Conservation (phyloP, 1,140 invertebrate species). For the Atopsyche davidsoni region DNA sequence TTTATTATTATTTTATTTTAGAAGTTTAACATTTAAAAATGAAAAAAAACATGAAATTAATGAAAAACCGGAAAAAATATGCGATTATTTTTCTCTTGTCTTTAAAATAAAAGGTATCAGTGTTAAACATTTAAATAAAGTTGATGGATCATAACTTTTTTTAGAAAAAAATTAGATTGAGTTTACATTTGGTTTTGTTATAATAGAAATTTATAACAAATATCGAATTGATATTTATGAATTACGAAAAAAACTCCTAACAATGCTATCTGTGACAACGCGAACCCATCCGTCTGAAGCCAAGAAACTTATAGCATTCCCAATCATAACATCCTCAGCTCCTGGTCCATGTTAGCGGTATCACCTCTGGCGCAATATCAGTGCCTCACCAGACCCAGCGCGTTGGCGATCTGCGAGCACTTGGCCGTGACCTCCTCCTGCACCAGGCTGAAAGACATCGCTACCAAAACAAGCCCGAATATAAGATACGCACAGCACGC, state of each 20-base stretch:
- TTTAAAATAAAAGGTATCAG: too few species aligned
- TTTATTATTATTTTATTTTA: too few species aligned
- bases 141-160: too few species aligned
- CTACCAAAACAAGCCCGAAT: conserved; percentile 81
- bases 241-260: not conserved
- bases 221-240: too few species aligned
- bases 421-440: conserved; percentile 81
- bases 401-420: conserved; percentile 61
- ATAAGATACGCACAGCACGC: conserved; percentile 81
- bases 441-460: conserved; percentile 88
- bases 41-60: too few species aligned
- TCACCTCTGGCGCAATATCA: conserved; percentile 50
- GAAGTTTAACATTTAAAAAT: too few species aligned
- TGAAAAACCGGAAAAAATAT: too few species aligned
- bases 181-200: too few species aligned
- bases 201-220: too few species aligned
- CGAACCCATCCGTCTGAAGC: not conserved
- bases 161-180: too few species aligned
- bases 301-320: conserved; percentile 32
- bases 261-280: not conserved
- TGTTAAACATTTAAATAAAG: too few species aligned
- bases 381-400: conserved; percentile 48
- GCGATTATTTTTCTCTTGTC: too few species aligned
- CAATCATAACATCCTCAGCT: conserved; percentile 49
- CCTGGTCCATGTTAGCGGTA: conserved; percentile 44